Evolutionary conservation across 2,113 vertebrate species (phyloP), one percentile per base, ranked within the genome.

Genomic region (Phasianus colchicus): DNA sequence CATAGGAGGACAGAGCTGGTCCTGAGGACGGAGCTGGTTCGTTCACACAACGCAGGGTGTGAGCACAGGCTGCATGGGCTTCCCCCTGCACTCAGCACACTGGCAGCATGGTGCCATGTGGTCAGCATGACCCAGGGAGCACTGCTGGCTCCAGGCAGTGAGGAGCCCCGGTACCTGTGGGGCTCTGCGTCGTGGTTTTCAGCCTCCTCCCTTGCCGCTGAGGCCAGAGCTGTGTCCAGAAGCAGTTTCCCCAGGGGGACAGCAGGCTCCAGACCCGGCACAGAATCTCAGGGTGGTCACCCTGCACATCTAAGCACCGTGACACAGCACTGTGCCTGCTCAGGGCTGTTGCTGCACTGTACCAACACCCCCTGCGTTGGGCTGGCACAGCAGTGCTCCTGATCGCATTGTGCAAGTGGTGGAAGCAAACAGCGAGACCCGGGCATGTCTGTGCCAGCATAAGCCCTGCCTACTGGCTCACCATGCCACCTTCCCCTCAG

Each of bases 51-150:
- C 4, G 19, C 0, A 64, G 3, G 34, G 45, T 30, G 48, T 13
- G 6, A 75, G 19, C 18, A 3, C 19, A 24, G 6, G 2, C 36
- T 47, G 32, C 42, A 21, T 5, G 1, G 50, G 16, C 36, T n/a
- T 30, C 1, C 24, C 20, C 8, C 32, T 13, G 55, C 89, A 5
- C 43, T 3, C 19, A 13, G 65, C 38, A 22, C 8, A 0, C 2
- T 4, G 1, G 30, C 2, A 5, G 70, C 42, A 75, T 10, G 12
- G 30, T 13, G 45, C 52, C 5, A 1, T n/a, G 4, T 2, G 6
- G 13, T 36, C 52, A 45, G 54, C 45, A 24, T 0, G 0, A 4
- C 54, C 1, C 29, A 57, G 17, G 30, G 0, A 2, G 20, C 45
- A 45, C 0, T 7, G 60, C 69, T 40, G 30, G 2, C 18, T 45